phyloP scores from a whole-genome alignment of 2,113 vertebrate species.

The Macquaria australasica region DNA sequence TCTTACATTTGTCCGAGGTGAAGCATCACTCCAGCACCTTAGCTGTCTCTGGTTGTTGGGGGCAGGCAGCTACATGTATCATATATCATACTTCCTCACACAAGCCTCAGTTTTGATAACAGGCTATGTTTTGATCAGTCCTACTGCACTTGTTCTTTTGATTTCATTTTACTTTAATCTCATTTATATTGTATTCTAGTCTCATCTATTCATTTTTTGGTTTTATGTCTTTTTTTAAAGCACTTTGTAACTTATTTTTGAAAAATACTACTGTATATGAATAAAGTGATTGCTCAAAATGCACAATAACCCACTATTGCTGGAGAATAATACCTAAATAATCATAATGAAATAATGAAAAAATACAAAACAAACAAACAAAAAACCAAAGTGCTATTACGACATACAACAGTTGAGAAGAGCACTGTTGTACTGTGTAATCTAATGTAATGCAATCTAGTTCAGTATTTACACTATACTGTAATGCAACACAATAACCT shows the following conservation, averaged over 20 bases:
- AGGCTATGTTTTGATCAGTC: no score
- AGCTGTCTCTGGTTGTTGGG: not conserved
- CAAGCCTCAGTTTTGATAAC: not conserved
- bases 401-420: not conserved
- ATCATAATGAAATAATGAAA: not conserved
- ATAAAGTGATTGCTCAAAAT: not conserved
- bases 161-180: not conserved
- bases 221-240: not conserved
- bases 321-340: not conserved
- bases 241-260: not conserved
- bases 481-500: not conserved
- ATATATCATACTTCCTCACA: not conserved
- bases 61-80: not conserved
- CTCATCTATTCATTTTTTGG: not conserved
- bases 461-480: not conserved
- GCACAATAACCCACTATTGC: not conserved
- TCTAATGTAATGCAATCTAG: not conserved
- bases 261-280: not conserved
- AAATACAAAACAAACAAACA: no score
- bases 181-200: not conserved
- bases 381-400: not conserved
- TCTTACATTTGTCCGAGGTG: constrained; percentile 1
- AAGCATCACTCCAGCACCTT: not conserved
- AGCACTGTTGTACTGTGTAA: not conserved
- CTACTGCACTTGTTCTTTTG: no score